A percentile compares a stretch with the other conserved stretches of the same genome.
These are phyloP conservation scores for Mesocentrotus franciscanus DNA, from an alignment of 53 echinoderm and acorn worm species.

Conservation along the genomic window DNA sequence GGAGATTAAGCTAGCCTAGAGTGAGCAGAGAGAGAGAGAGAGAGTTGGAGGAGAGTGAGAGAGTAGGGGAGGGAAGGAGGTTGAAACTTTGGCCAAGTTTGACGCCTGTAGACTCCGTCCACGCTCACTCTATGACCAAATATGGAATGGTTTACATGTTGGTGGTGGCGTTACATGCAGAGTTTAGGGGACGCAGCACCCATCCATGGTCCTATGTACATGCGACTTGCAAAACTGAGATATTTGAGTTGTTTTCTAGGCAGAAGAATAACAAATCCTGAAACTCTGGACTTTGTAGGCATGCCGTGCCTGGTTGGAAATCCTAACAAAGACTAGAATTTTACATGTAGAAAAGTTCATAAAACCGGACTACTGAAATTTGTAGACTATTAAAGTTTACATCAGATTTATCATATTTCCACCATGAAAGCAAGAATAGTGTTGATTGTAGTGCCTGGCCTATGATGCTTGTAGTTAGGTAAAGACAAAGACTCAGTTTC, in stretches of 20 bases:
- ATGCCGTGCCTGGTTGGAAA: conserved; percentile 17
- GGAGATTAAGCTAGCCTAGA: not conserved
- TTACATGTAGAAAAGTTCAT: not conserved
- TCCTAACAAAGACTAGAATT: conserved; percentile 12
- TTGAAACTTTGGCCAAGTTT: conserved; percentile 31
- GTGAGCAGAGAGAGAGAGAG: not conserved
- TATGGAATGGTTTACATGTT: conserved; percentile 58
- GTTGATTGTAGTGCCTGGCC: not conserved
- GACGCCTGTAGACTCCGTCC: conserved; percentile 15
- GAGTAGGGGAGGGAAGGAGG: not conserved
- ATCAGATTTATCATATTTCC: not conserved
- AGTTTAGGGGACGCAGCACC: not conserved
- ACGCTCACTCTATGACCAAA: conserved; percentile 65
- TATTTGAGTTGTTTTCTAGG: not conserved
- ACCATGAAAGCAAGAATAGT: not conserved
- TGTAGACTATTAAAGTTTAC: conserved; percentile 9
- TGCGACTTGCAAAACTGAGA: not conserved
- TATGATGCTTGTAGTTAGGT: not conserved
- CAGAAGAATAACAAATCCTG: not conserved
- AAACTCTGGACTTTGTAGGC: not conserved
- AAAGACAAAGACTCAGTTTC: not conserved
- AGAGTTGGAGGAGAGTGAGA: not conserved
- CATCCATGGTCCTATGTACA: not conserved
- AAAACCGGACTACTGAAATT: not conserved
- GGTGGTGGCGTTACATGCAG: conserved; percentile 1